Evolutionary conservation across 2,797 vertebrate genomes (phyloP), one percentile per base, ranked within the genome.

Genomic region (Cyprinella venusta): DNA sequence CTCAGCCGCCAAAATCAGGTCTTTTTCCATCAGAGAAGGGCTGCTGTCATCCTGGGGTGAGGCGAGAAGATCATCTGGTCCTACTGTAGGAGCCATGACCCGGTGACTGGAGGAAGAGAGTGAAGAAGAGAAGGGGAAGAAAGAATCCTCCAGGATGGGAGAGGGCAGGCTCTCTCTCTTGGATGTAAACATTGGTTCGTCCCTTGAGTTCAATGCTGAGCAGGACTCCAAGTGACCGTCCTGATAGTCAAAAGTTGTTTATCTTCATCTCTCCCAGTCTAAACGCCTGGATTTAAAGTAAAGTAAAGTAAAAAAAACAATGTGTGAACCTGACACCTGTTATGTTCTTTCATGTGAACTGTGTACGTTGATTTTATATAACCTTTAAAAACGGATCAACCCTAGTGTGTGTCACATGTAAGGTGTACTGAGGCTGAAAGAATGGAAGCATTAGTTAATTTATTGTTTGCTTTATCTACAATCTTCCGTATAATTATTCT

Each of bases 1-100:
- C 85, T 96, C 95, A 5, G 95, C 95, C 1, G 95, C 95, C 18
- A 96, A 90, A 61, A 95, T 94, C 77, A 96, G 89, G 85, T 96
- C 95, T 0, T 94, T 93, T 88, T 95, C 94, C 81, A 95, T 81
- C 52, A 90, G 67, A 4, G 81, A 52, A 1, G 87, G 69, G 52
- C 86, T 88, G 74, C 76, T 54, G 42, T 90, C 87, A 19, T 84
- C 86, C 42, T 80, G 71, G 7, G 84, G 64, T 1, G 86, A 85
- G 24, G 59, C 71, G 7, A 84, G 77, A 54, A 88, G 84, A 69
- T 54, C 84, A 48, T 81, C 85, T 2, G 82, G 26, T 63, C 50
- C 68, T 33, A 84, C 40, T 33, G 76, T 68, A 6, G 48, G 61
- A 26, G 84, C 83, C 87, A 84, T 78, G 59, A 84, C 76, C 21